Percentiles rank a stretch among this genome's conserved stretches.
Conservation (phyloP, 2,113 vertebrate species). For the Glaucomys volans region DNA sequence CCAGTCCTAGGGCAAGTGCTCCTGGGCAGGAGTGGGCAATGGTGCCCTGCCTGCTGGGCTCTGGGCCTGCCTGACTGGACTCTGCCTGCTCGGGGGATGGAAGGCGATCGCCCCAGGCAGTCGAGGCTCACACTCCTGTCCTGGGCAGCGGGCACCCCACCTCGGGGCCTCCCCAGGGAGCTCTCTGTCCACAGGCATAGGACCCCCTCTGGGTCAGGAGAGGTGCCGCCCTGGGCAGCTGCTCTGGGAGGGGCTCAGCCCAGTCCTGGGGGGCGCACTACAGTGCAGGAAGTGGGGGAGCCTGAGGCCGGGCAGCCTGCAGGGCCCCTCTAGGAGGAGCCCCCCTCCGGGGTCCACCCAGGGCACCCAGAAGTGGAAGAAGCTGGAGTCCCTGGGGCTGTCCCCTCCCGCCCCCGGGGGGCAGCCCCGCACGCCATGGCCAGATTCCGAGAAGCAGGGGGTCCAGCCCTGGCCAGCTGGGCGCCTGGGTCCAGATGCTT, state of each 20-base stretch:
- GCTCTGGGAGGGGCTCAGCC: not conserved
- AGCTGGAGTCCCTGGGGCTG: not conserved
- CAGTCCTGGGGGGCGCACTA: rapidly evolving
- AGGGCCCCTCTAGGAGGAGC: no score
- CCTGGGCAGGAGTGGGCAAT: not conserved
- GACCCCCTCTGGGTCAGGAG: no score
- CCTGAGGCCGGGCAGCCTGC: no score
- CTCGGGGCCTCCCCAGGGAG: no score
- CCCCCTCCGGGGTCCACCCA: no score
- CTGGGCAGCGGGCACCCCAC: not conserved
- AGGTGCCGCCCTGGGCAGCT: not conserved
- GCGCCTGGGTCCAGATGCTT: no score
- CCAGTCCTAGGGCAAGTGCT: not conserved
- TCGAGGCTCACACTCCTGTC: not conserved
- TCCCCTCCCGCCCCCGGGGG: no score
- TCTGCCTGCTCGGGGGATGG: conserved; percentile 31
- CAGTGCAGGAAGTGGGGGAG: not conserved
- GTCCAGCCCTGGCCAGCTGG: not conserved
- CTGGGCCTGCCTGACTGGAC: conserved; percentile 40
- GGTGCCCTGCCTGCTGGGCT: not conserved
- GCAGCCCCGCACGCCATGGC: not conserved
- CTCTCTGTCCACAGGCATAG: no score
- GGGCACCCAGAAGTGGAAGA: not conserved
- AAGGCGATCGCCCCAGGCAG: no score
- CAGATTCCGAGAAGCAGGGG: rapidly evolving